phyloP scores from a whole-genome alignment of 1,140 invertebrate genomes.

The Drosophila pseudoobscura region DNA sequence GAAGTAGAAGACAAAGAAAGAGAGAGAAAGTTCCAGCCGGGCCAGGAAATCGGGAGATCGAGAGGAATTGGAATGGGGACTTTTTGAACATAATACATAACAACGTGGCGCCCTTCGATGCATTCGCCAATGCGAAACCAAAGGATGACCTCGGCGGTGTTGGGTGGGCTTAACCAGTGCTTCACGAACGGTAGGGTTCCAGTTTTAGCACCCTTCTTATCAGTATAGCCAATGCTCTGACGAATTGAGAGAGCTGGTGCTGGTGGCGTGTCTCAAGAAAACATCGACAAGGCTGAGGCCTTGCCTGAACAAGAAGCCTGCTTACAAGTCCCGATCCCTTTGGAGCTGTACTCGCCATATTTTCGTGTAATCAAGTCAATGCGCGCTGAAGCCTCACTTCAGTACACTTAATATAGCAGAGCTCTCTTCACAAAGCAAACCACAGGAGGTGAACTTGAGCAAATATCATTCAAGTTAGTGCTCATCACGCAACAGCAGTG shows the following conservation, averaged over 20 bases:
- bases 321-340: conserved; percentile 73
- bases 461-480: conserved; percentile 24
- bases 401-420: no score
- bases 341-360: conserved; percentile 74
- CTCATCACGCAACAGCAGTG: conserved; percentile 5
- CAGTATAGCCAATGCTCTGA: conserved; percentile 89
- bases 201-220: conserved; percentile 87
- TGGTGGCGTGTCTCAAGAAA: conserved; percentile 96
- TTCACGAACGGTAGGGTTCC: conserved; percentile 94
- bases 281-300: conserved; percentile 90
- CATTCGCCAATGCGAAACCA: conserved; percentile 99
- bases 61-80: conserved; percentile 4
- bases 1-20: no score
- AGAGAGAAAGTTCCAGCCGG: no score
- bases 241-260: conserved; percentile 90
- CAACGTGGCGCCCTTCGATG: conserved; percentile 95
- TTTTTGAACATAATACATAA: conserved; percentile 94
- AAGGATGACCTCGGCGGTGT: conserved; percentile 93
- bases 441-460: conserved; percentile 6
- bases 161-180: conserved; percentile 94
- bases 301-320: conserved; percentile 85
- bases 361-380: conserved; percentile 27
- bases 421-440: not conserved
- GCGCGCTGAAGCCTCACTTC: no score
- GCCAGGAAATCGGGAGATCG: no score